Evolutionary conservation across 2,113 vertebrate species (phyloP), one percentile per base, ranked within the genome.

Genomic region (Trinectes maculatus): DNA sequence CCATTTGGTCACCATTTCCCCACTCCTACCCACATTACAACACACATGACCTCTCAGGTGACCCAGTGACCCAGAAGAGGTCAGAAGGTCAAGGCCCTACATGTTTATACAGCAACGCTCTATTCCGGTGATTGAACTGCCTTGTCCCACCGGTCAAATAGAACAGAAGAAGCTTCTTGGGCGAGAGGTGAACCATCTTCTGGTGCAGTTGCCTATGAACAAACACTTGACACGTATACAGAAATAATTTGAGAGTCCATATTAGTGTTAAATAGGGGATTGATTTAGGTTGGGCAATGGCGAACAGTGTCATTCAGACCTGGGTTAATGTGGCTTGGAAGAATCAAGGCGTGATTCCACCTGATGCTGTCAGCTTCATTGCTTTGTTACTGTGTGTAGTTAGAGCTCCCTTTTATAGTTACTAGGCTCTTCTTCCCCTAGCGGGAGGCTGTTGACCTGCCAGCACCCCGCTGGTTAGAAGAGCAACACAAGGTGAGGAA

Each of bases 391-490:
- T 62, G 24, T 25, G n/a, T 6, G 44, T 46, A 56, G 63, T 81
- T 57, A 71, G 53, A 60, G 49, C 31, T 33, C 73, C 39, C 68
- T 55, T 69, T 84, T 84, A 67, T 63, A 29, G 55, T 24, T 24
- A 61, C 25, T 9, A n/a, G 5, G 47, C 43, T 6, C 49, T 58
- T 73, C 52, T 82, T 56, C 53, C 55, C 80, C 43, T 39, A 31
- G 51, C 78, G 72, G 25, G 58, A 67, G 57, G 69, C 77, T 78
- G 64, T 81, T 89, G 81, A 87, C 87, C 87, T 83, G 68, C 54
- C 57, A 54, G 60, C 46, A 16, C 59, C 75, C 70, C 49, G 47
- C 79, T 74, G 79, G 28, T 68, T 66, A 26, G 56, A 58, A 54
- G 33, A 59, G 53, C 39, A 15, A 13, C 61, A 44, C 40, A 53